Evolutionary conservation across 2,888 invertebrate species (phyloP).

Genomic region (Seira musarum): DNA sequence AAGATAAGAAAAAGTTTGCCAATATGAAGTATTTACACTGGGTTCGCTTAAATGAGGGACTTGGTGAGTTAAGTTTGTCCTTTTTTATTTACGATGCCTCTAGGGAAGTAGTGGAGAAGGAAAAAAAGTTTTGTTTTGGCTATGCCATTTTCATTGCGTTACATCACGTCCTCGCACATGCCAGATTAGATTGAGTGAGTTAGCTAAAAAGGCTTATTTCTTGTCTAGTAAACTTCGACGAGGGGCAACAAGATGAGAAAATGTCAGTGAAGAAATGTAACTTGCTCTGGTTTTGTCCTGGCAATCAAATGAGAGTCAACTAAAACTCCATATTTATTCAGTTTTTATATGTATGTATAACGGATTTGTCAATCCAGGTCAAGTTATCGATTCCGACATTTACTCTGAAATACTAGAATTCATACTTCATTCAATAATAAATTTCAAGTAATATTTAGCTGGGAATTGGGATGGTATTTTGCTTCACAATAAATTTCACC

Average conservation of each 20-base stretch:
- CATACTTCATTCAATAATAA: too few species aligned
- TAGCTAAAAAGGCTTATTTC: background rate
- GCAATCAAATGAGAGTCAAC: too few species aligned
- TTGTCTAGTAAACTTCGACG: background rate
- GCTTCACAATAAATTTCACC: too few species aligned
- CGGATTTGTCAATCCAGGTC: too few species aligned
- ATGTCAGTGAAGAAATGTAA: too few species aligned
- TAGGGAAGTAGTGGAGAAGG: constrained; percentile 10
- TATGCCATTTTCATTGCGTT: background rate
- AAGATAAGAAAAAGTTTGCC: constrained; percentile 16
- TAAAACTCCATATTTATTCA: too few species aligned
- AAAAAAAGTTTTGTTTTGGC: background rate
- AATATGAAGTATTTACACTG: background rate
- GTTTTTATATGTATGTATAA: too few species aligned
- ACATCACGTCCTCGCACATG: constrained; percentile 30
- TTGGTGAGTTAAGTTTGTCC: background rate
- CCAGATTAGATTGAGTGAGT: constrained; percentile 28
- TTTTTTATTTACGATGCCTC: constrained; percentile 20
- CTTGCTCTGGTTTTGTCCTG: too few species aligned
- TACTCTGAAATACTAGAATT: too few species aligned
- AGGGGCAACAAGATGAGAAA: background rate
- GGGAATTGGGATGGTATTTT: too few species aligned
- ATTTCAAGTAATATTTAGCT: too few species aligned
- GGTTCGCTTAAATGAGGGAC: background rate
- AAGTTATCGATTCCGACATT: too few species aligned